Evolutionary conservation across 2,113 vertebrate genomes (phyloP).

Genomic region (Hiodon alosoides): DNA sequence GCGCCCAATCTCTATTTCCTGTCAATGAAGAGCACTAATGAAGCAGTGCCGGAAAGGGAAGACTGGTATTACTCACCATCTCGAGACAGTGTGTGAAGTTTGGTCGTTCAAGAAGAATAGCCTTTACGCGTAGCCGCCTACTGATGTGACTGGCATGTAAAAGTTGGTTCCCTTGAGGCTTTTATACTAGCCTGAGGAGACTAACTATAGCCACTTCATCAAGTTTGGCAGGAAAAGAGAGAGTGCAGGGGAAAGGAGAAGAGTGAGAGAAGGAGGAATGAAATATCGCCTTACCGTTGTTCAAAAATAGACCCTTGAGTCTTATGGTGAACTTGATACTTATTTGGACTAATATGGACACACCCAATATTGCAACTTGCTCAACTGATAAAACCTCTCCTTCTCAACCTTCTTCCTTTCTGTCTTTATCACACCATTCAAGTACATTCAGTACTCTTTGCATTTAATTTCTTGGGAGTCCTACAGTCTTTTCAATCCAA

Average conservation of each 20-base stretch:
- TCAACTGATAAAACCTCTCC: constrained; percentile 37
- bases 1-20: constrained; percentile 13
- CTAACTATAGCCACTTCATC: constrained; percentile 69
- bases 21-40: constrained; percentile 28
- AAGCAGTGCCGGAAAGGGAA: constrained; percentile 24
- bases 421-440: constrained; percentile 33
- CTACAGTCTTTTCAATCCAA: neutral
- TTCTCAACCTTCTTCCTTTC: constrained; percentile 30
- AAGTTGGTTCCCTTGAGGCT: constrained; percentile 43
- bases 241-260: constrained; percentile 23
- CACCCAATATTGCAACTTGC: constrained; percentile 29
- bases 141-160: constrained; percentile 64
- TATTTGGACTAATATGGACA: constrained; percentile 62
- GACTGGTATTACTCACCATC: constrained; percentile 65
- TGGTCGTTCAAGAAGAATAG: constrained; percentile 63
- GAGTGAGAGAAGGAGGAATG: constrained; percentile 38
- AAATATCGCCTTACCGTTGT: constrained; percentile 52
- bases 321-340: constrained; percentile 65
- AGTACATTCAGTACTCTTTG: constrained; percentile 34
- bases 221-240: constrained; percentile 65
- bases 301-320: constrained; percentile 60
- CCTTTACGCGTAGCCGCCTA: constrained; percentile 46
- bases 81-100: constrained; percentile 56
- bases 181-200: constrained; percentile 59
- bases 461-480: constrained; percentile 18